These are phyloP conservation scores for Tipula unca DNA, from an alignment of 2,888 invertebrate genomes.

Conservation along the genomic window DNA sequence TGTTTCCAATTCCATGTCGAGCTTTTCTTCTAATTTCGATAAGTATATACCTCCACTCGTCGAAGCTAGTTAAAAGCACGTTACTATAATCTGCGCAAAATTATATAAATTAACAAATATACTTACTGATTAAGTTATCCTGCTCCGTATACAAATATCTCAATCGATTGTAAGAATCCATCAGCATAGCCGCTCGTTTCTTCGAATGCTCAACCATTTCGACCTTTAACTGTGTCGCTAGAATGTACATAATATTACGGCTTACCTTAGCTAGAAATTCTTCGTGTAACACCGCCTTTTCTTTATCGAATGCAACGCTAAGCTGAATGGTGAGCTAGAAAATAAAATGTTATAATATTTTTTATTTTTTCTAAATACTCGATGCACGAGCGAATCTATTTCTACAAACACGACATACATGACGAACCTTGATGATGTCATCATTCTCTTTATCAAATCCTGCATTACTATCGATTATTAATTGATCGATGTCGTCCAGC, in stretches of 20 bases:
- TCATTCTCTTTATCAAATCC: constrained; percentile 20
- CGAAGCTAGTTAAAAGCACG: constrained; percentile 29
- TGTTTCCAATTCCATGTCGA: constrained; percentile 37
- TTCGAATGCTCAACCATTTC: constrained; percentile 38
- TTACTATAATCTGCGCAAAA: not conserved
- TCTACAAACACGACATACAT: constrained; percentile 22
- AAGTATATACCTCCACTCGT: constrained; percentile 40
- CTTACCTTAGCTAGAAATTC: constrained; percentile 41
- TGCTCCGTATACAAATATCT: constrained; percentile 38
- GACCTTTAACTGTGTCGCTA: constrained; percentile 33
- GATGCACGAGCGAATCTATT: no score
- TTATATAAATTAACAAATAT: not conserved
- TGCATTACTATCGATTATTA: not conserved
- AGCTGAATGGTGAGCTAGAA: constrained; percentile 36
- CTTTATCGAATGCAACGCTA: constrained; percentile 34
- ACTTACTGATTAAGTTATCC: constrained; percentile 36
- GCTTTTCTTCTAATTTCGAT: constrained; percentile 36
- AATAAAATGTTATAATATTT: not conserved
- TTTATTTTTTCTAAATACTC: constrained; percentile 25
- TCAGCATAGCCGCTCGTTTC: constrained; percentile 32
- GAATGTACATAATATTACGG: constrained; percentile 34
- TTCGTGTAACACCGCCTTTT: constrained; percentile 39
- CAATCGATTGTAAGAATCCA: constrained; percentile 33
- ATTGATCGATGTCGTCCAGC: not conserved
- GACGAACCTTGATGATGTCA: constrained; percentile 24